Evolutionary conservation across 2,113 vertebrate genomes (phyloP), one percentile per base, ranked within the genome.

Genomic region (Cygnus atratus): DNA sequence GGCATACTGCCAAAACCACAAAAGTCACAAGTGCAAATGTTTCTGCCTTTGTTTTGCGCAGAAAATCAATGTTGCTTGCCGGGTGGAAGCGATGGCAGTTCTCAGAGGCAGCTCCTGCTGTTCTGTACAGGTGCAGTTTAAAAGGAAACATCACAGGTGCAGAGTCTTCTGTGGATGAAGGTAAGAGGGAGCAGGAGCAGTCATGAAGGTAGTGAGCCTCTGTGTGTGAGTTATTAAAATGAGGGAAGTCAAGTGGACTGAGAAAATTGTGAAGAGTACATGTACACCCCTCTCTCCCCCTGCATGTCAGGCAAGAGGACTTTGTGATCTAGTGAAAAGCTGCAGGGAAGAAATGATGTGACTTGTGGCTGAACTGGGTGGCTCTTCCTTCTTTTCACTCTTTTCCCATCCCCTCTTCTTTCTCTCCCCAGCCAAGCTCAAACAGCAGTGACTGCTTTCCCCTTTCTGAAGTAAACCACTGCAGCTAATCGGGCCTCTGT

Each of bases 381-480:
- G 11, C 9, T 10, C 18, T 26, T 43, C 29, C 72, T 83, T 67
- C 18, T 84, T 84, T 84, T 39, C 65, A 25, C 10, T 76, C 13
- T 37, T 25, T 95, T 68, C 28, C 15, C 4, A 59, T 50, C 11
- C 68, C 1, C 0, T 63, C 0, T 0, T 68, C 20, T 18, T 57
- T 5, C 10, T 63, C 12, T 68, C 16, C 13, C 8, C 37, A 87
- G 9, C n/a, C 11, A 84, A 77, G 9, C 18, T 61, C 12, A 16
- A n/a, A 50, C n/a, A 73, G 5, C 52, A 0, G 1, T 24, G 29
- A 6, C 33, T 44, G 50, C 37, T 54, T 82, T 75, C 6, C 18
- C 3, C 12, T 70, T 84, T 66, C 50, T 4, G 9, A 54, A 9
- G 13, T 54, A 54, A 82, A 59, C 18, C 5, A 6, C 26, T 24